Conservation (phyloP, 2,113 vertebrate genomes). For the Apus apus region DNA sequence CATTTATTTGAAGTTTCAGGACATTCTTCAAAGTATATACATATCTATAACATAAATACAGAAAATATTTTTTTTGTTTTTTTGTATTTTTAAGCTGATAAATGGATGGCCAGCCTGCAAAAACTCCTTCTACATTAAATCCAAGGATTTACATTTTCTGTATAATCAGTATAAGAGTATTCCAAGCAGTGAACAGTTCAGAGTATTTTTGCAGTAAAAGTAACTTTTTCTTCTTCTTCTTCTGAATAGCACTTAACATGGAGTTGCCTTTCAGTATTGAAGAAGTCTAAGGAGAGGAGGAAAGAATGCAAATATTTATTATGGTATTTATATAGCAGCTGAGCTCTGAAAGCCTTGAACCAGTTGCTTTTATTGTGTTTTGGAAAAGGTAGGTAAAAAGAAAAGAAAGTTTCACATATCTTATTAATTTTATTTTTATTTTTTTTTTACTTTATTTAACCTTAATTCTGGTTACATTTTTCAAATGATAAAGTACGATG, state of each 20-base stretch:
- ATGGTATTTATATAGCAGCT: neutral
- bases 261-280: neutral
- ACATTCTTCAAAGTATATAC: neutral
- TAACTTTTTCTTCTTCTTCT: neutral
- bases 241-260: neutral
- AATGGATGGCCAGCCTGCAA: accelerated
- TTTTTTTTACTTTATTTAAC: neutral
- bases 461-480: neutral
- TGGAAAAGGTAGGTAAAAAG: neutral
- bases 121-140: neutral
- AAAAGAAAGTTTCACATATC: neutral
- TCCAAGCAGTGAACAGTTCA: neutral
- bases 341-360: neutral
- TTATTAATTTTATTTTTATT: neutral
- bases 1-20: neutral
- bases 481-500: neutral
- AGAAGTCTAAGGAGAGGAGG: neutral
- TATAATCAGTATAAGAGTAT: neutral
- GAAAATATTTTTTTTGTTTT: accelerated
- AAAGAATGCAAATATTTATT: neutral
- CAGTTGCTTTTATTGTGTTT: neutral
- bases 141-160: neutral
- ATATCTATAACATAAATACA: neutral
- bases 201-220: neutral
- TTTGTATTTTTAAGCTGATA: neutral